Evolutionary conservation across 2,797 vertebrate genomes (phyloP).

Genomic region (Takifugu ocellatus): DNA sequence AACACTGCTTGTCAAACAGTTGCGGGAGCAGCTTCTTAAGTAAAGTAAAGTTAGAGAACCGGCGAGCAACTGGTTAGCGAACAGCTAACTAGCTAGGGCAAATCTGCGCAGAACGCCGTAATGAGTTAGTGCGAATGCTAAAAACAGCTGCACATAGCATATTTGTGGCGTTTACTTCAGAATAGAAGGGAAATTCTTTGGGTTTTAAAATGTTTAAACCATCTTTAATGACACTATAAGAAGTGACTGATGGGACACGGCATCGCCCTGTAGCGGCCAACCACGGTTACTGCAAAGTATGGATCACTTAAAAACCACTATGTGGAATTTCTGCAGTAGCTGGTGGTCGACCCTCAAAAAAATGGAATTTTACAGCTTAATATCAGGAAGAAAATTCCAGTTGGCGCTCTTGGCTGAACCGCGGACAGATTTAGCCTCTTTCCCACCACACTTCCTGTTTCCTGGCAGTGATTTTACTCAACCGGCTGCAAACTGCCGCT

Average conservation of each 20-base stretch:
- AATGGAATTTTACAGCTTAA: conserved; percentile 35
- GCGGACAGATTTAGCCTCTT: conserved; percentile 19
- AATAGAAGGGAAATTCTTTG: neutral
- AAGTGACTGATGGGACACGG: too few species aligned
- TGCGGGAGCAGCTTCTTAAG: too few species aligned
- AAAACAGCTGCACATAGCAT: too few species aligned
- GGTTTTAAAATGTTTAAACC: neutral
- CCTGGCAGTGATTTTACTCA: conserved; percentile 32
- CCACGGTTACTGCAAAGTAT: too few species aligned
- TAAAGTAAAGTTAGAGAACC: too few species aligned
- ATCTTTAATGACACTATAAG: neutral
- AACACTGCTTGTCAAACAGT: too few species aligned
- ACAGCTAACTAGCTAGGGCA: too few species aligned
- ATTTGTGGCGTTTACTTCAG: too few species aligned
- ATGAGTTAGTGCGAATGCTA: too few species aligned
- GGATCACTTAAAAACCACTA: conserved; percentile 4
- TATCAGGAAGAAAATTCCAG: conserved; percentile 39
- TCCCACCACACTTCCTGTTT: too few species aligned
- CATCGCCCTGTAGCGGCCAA: neutral
- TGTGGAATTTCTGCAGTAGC: conserved; percentile 27
- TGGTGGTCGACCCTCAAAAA: conserved; percentile 24
- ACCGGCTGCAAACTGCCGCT: conserved; percentile 9
- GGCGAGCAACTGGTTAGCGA: too few species aligned
- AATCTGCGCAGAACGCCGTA: too few species aligned
- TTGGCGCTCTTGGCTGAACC: conserved; percentile 34